Base-by-base conservation (phyloP, 2,888 invertebrate species). In the Anthrax anthrax region DNA sequence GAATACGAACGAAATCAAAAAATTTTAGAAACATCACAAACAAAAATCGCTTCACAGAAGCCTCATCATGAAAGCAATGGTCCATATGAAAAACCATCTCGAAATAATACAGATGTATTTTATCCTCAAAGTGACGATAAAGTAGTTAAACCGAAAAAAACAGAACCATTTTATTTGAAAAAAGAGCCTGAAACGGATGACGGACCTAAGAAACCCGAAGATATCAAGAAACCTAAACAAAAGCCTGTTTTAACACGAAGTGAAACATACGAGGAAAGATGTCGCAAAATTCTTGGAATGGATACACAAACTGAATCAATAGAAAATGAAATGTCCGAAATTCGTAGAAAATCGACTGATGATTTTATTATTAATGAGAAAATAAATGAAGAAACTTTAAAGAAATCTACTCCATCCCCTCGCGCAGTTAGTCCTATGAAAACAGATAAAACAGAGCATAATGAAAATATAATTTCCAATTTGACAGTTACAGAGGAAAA, bases 261-360 rank as follows among this genome's bases (percentile, higher is more conserved):
- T 36, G 81, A 83, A 63, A 82, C 82, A 2, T 83, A 81, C 52
- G 82, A 82, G 61, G 81, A 82, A 60, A 70, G 81, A 32, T 82
- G 82, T 53, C 72, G 78, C 36, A 76, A 80, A 57, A 81, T 82
- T 55, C 69, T 82, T 37, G 82, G 82, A 4, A 77, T 82, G 70
- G 61, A 65, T 47, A 29, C 16, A 38, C 16, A 8, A 10, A 18
- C 36, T n/a, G 32, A 44, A 23, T 37, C 37, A 14, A 18, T 18
- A n/a, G 18, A 39, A 14, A 34, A 17, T 18, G 27, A 45, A 40
- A 34, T 34, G n/a, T 16, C 45, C 5, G 29, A 34, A 13, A 23
- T 34, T 37, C 27, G 3, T 2, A 32, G 10, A 12, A 12, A 32
- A 3, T 12, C 12, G 8, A 12, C 43, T 18, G 18, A 34, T 18